Evolutionary conservation across 2,113 vertebrate genomes (phyloP), one percentile per base, ranked within the genome.

Genomic region (Psilopogon haemacephalus): DNA sequence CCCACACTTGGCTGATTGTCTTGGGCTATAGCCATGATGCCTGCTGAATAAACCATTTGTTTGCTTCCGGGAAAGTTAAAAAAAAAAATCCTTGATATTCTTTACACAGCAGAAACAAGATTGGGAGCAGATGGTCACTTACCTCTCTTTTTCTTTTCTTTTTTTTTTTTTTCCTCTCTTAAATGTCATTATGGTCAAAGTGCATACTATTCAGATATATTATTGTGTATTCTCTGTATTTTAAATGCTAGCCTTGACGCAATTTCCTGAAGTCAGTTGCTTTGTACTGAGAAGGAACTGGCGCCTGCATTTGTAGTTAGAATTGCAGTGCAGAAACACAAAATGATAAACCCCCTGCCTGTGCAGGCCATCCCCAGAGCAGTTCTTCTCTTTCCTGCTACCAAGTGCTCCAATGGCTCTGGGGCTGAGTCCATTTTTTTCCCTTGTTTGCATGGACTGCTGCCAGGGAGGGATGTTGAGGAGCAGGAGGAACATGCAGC

Each of bases 121-220:
- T 93, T 71, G 72, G 50, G 73, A 93, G 84, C 81, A 95, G 94
- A 96, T 96, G 94, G 95, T 95, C 91, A 63, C 87, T 93, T 93
- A 89, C 82, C 42, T 88, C 8, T 42, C 72, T 35, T 56, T 59
- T 68, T 21, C 50, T 52, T 44, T 65, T 54, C 28, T 32, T 68
- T 21, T 55, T 52, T 44, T 65, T 54, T n/a, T 32, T 27, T 13
- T 4, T 5, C 24, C 38, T 40, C 65, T 17, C 69, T 70, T 68
- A 90, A 91, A 95, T 94, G 93, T 93, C 87, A 91, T 93, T 96
- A 91, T 91, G 85, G 94, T 94, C 96, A 94, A 94, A 96, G 93
- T 95, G 93, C 82, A 6, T 92, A 58, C 84, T 89, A 95, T 94
- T 94, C 87, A 89, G 59, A 86, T 93, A 70, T 92, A 91, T 96